phyloP scores from a whole-genome alignment of 2,888 invertebrate genomes.

The Torymus aiolomorphi region DNA sequence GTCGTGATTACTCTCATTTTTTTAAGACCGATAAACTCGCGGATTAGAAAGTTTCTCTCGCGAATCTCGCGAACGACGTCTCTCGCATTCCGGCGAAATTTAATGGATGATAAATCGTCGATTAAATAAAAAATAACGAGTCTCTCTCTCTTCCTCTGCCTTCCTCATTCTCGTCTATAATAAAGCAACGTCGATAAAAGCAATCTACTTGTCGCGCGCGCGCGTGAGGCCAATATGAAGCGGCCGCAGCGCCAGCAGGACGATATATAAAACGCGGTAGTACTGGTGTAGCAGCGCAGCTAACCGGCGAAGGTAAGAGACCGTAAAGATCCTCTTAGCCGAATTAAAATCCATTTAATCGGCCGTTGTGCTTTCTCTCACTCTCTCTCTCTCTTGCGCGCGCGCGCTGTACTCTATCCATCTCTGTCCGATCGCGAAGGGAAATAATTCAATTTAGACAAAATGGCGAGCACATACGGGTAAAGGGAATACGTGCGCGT shows the following conservation, averaged over 20 bases:
- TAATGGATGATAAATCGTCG: conserved; percentile 14
- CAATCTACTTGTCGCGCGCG: conserved; percentile 23
- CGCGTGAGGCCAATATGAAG: conserved; percentile 28
- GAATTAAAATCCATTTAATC: conserved; percentile 71
- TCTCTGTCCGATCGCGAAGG: neutral
- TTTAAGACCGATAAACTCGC: neutral
- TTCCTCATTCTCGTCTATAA: neutral
- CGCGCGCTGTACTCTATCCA: too few relatives aligned
- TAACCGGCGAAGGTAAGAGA: conserved; percentile 27
- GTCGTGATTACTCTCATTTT: too few relatives aligned
- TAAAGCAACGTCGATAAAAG: conserved; percentile 32
- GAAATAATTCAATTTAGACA: conserved; percentile 25
- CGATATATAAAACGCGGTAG: conserved; percentile 7
- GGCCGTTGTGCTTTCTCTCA: conserved; percentile 18
- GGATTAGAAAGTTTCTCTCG: conserved; percentile 16
- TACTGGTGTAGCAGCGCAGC: neutral
- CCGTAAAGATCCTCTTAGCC: conserved; percentile 61
- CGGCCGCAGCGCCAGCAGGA: neutral
- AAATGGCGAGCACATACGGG: neutral
- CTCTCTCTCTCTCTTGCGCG: neutral
- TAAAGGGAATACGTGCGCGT: too few relatives aligned
- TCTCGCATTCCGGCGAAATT: neutral
- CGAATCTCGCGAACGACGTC: neutral
- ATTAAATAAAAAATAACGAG: conserved; percentile 30
- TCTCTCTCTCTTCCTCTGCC: neutral